These are phyloP conservation scores for Taenioides sp. DNA, from an alignment of 2,797 vertebrate species.

Conservation along the genomic window DNA sequence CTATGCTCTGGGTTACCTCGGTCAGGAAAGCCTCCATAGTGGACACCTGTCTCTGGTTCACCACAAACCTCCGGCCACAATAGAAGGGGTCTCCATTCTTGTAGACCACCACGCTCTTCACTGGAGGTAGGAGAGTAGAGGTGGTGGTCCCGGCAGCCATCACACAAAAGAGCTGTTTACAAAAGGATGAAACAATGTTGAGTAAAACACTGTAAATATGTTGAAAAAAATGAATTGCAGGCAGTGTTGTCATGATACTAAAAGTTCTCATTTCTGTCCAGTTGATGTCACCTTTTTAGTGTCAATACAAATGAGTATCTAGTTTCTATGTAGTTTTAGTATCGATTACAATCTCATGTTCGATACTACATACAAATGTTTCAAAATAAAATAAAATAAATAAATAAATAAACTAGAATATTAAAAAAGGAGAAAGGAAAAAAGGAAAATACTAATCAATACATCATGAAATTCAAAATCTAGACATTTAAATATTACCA, in stretches of 20 bases:
- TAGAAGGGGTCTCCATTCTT: constrained; percentile 89
- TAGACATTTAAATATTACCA: background rate
- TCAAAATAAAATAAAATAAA: no score
- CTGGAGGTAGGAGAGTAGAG: constrained; percentile 66
- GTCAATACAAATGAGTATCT: no score
- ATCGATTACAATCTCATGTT: no score
- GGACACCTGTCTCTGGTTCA: constrained; percentile 82
- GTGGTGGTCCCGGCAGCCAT: constrained; percentile 66
- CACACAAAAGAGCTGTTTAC: constrained; percentile 24
- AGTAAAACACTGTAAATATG: background rate
- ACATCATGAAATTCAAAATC: no score
- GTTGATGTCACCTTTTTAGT: no score
- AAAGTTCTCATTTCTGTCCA: no score
- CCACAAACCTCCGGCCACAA: constrained; percentile 82
- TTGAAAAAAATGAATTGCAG: background rate
- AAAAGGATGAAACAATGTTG: background rate
- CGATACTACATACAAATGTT: no score
- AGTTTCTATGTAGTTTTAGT: no score
- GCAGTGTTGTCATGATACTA: no score
- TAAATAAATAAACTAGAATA: no score
- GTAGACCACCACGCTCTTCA: constrained; percentile 87
- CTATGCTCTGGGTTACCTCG: constrained; percentile 83
- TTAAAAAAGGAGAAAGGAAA: no score
- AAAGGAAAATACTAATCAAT: no score
- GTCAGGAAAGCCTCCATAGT: constrained; percentile 86